Conservation (phyloP, 2,888 invertebrate species). For the Ametastegia equiseti region DNA sequence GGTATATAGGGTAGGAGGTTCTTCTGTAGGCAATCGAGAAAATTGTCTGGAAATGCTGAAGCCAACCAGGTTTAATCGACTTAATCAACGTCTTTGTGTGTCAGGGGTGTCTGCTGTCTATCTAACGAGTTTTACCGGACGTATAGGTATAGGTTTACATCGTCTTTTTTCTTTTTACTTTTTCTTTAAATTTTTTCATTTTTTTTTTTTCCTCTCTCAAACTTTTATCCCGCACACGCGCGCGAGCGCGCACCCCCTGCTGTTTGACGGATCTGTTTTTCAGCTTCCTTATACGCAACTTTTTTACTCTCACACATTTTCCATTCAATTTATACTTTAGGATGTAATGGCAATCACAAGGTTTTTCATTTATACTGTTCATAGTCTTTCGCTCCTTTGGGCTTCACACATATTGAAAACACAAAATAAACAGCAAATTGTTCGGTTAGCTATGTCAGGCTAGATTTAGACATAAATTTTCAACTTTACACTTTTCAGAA, state of each 20-base stretch:
- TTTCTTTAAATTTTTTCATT: not conserved
- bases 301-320: not conserved
- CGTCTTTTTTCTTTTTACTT: not conserved
- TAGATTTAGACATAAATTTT: too few relatives aligned
- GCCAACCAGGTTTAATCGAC: slow-evolving; percentile 47
- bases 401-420: too few relatives aligned
- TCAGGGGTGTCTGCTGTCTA: slow-evolving; percentile 36
- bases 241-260: not conserved
- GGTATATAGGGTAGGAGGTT: too few relatives aligned
- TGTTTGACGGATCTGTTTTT: slow-evolving; percentile 24
- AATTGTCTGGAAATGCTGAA: slow-evolving; percentile 46
- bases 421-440: too few relatives aligned
- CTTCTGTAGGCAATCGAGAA: slow-evolving; percentile 47
- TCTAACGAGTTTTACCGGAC: slow-evolving; percentile 15
- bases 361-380: not conserved
- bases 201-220: not conserved
- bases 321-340: not conserved
- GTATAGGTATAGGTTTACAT: not conserved
- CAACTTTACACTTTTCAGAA: too few relatives aligned
- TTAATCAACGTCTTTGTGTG: slow-evolving; percentile 47
- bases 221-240: slow-evolving; percentile 11
- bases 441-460: too few relatives aligned
- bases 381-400: not conserved
- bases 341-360: slow-evolving; percentile 19
- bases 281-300: too few relatives aligned